phyloP scores from a whole-genome alignment of 1,140 invertebrate species.

The Lucilia sericata region DNA sequence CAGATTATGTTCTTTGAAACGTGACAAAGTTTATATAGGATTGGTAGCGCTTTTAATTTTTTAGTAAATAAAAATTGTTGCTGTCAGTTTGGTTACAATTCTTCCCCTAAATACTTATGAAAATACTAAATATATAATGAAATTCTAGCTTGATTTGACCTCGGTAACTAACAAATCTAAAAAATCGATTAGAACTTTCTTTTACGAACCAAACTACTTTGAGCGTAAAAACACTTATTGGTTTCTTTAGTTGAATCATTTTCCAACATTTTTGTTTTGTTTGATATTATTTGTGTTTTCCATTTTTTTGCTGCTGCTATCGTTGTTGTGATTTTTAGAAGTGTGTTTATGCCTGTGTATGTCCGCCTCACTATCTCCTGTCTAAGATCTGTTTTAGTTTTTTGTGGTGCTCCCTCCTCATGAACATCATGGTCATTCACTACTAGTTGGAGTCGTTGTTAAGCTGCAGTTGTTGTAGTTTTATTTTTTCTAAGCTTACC shows the following conservation, averaged over 20 bases:
- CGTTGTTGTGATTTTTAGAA: constrained; percentile 17
- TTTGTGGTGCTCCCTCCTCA: background rate
- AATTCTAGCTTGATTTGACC: no score
- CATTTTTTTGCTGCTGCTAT: background rate
- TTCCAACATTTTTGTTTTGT: constrained; percentile 24
- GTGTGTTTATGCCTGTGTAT: constrained; percentile 42
- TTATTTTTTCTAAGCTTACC: constrained; percentile 39
- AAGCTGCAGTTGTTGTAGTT: background rate
- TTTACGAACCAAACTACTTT: no score
- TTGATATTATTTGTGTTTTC: background rate
- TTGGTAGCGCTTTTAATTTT: no score
- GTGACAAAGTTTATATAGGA: no score
- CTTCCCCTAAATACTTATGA: no score
- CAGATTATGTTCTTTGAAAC: no score
- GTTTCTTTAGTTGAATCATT: constrained; percentile 29
- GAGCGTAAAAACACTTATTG: background rate
- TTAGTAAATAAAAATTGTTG: no score
- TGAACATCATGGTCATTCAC: background rate
- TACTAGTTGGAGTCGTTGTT: background rate
- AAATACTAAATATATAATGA: no score
- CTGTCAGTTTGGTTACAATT: no score
- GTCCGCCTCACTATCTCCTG: constrained; percentile 59
- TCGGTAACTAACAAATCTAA: no score
- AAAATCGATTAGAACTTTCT: no score
- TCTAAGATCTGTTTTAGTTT: constrained; percentile 60